A percentile compares a stretch with the other conserved stretches of the same genome.
phyloP scores from a whole-genome alignment of 30 jellyfish, hydroid and myxozoan species.

The Sanderia malayensis region DNA sequence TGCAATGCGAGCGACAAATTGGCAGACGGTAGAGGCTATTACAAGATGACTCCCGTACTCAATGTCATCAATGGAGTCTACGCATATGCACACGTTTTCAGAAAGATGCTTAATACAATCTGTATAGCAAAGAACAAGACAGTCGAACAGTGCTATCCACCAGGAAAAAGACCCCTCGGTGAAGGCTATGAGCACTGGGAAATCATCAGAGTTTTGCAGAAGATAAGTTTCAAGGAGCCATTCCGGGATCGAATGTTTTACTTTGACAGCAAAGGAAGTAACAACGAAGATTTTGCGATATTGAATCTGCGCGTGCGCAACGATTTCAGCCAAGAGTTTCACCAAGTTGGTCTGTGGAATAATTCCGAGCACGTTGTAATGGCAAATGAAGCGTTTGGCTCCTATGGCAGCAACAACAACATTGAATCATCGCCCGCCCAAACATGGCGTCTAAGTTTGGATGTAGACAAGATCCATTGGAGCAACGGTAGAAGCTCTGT shows the following conservation, averaged over 20 bases:
- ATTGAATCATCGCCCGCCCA: conserved; percentile 14
- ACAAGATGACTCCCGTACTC: conserved; percentile 43
- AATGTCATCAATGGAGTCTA: conserved; percentile 71
- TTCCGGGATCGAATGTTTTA: conserved; percentile 45
- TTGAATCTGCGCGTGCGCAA: conserved; percentile 18
- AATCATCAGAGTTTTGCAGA: conserved; percentile 7
- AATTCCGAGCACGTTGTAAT: background rate
- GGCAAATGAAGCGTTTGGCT: background rate
- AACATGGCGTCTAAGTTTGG: conserved; percentile 36
- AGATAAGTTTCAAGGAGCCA: conserved; percentile 55
- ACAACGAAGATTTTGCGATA: conserved; percentile 41
- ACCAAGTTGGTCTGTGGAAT: conserved; percentile 27
- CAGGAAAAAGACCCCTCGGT: background rate
- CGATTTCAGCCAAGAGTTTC: background rate
- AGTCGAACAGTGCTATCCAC: conserved; percentile 3
- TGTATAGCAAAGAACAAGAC: conserved; percentile 27
- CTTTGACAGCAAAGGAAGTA: conserved; percentile 27
- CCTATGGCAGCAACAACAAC: too few relatives aligned
- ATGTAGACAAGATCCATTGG: conserved; percentile 31
- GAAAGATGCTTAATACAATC: conserved; percentile 14
- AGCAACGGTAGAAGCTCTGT: background rate
- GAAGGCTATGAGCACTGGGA: background rate
- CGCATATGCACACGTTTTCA: conserved; percentile 63
- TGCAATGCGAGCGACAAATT: conserved; percentile 60
- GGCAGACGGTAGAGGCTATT: conserved; percentile 53